Base-by-base conservation (phyloP, 2,113 vertebrate genomes). In the Saimiri boliviensis region DNA sequence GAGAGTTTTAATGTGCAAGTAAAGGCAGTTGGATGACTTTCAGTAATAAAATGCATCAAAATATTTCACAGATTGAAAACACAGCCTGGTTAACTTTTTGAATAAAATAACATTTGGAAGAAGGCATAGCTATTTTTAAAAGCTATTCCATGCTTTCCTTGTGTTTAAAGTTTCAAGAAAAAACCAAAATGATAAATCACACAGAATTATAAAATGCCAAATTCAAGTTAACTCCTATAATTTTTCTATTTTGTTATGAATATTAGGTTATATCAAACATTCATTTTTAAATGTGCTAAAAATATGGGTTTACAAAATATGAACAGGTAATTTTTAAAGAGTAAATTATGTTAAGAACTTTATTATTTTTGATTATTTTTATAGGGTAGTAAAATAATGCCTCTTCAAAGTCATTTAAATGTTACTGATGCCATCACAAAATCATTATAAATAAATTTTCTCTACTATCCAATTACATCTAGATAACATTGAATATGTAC, bases 221-320 rank as follows among this genome's bases (percentile, higher is more conserved):
- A 87, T 73, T 93, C 89, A 89, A 93, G 58, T 85, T 25, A 80
- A 91, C 52, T 85, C 49, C 45, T 58, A 54, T 20, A 68, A 74
- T 56, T 82, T 86, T 89, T 84, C 52, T 63, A 86, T 81, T 92
- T 89, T 74, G 9, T 95, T 91, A 92, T 8, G 42, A 42, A 91
- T 77, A 89, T 66, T 93, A 19, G 74, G 1, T 66, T 89, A 77
- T 91, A 91, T 91, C 68, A 97, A 90, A 93, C 84, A 95, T 86
- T 91, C 79, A 94, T 58, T 96, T 96, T 96, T 95, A 96, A 96
- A 87, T 93, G 84, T 88, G 49, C 56, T 47, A 73, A 96, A 95
- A 94, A 87, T 84, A 86, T 52, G 70, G 54, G 58, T 95, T 92
- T 94, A 97, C 9, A 91, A 96, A 96, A 88, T 92, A 32, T 92